Conservation (phyloP, 2,113 vertebrate species). For the Saguinus midas region DNA sequence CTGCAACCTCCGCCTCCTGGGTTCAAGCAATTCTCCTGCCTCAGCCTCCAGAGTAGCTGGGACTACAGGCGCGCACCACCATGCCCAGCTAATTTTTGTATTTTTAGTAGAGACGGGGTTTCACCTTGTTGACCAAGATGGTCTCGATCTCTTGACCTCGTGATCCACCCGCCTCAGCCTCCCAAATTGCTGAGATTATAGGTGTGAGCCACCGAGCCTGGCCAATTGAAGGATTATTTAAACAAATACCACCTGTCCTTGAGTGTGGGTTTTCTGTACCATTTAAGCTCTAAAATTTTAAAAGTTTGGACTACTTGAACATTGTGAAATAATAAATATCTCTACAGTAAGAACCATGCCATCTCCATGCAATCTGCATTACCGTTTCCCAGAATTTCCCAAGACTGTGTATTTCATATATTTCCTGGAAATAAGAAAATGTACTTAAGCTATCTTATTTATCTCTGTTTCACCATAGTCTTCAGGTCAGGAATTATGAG, state of each 20-base stretch:
- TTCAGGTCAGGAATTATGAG: not conserved
- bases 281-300: not conserved
- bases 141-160: no score
- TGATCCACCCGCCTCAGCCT: no score
- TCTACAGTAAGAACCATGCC: not conserved
- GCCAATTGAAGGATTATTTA: not conserved
- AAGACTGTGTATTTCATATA: not conserved
- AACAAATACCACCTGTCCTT: not conserved
- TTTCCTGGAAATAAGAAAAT: conserved; percentile 16
- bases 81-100: no score
- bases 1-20: no score
- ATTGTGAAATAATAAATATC: not conserved
- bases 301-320: not conserved
- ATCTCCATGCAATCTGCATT: not conserved
- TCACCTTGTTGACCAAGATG: no score
- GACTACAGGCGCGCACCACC: no score
- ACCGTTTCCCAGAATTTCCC: not conserved
- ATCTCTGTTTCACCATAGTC: not conserved
- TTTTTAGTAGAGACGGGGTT: no score
- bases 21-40: no score
- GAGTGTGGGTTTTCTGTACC: not conserved
- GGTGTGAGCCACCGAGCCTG: no score
- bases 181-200: no score
- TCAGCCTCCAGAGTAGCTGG: no score
- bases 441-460: not conserved